Evolutionary conservation across 2,888 invertebrate genomes (phyloP).

Genomic region (Pterostichus niger): DNA sequence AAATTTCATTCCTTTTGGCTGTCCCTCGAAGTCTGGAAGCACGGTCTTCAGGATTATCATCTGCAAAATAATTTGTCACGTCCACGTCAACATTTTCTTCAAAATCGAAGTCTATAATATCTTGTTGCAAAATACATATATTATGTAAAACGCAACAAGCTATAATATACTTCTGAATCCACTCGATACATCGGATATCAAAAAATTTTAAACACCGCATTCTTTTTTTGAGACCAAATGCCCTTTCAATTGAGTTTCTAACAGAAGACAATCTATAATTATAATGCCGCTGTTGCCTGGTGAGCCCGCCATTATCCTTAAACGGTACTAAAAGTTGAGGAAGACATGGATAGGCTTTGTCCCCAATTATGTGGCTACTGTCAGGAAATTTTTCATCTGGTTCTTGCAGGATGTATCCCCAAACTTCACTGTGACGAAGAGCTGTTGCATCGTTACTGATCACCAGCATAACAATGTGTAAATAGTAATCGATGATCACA

Average conservation of each 20-base stretch:
- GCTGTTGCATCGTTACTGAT: constrained; percentile 66
- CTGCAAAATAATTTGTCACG: no score
- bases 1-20: no score
- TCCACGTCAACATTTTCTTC: constrained; percentile 39
- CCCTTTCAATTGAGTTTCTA: constrained; percentile 15
- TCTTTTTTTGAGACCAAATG: constrained; percentile 39
- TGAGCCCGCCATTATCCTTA: constrained; percentile 46
- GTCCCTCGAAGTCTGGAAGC: no score
- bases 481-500: constrained; percentile 59
- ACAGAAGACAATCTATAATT: constrained; percentile 40
- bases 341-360: constrained; percentile 53
- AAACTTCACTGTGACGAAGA: constrained; percentile 56
- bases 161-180: constrained; percentile 45
- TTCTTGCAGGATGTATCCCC: constrained; percentile 32
- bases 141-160: constrained; percentile 39
- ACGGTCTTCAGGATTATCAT: no score
- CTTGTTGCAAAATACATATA: constrained; percentile 5
- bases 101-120: not conserved
- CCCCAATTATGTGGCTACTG: constrained; percentile 41
- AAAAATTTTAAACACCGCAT: constrained; percentile 26
- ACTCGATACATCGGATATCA: constrained; percentile 6
- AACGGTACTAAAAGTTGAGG: constrained; percentile 47
- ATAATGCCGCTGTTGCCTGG: constrained; percentile 2
- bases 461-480: constrained; percentile 61
- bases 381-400: constrained; percentile 37